These are phyloP conservation scores for Rhea pennata DNA, from an alignment of 2,113 vertebrate genomes.

Conservation along the genomic window DNA sequence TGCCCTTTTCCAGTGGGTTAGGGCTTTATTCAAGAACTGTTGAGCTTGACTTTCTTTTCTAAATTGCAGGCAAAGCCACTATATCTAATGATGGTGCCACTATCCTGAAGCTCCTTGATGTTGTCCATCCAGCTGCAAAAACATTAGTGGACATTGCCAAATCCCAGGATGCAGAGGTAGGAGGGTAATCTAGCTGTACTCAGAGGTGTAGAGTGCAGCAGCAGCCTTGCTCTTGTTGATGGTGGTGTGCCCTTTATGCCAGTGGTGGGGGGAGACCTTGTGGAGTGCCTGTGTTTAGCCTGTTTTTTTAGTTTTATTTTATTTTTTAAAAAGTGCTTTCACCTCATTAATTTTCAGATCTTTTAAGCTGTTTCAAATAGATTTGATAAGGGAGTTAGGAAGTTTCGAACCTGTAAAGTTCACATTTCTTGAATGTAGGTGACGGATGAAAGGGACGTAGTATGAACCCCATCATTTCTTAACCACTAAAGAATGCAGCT, in stretches of 20 bases:
- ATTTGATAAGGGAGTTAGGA: neutral
- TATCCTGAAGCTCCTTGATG: conserved; percentile 96
- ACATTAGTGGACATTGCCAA: conserved; percentile 97
- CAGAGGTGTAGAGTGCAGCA: fast-evolving
- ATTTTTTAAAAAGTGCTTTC: too few species aligned
- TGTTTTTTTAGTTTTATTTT: neutral
- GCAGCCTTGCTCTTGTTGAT: fast-evolving
- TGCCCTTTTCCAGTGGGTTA: too few species aligned
- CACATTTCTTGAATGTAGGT: fast-evolving
- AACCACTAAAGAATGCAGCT: neutral
- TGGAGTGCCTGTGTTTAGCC: neutral
- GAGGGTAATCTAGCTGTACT: neutral
- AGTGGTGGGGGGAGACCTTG: fast-evolving
- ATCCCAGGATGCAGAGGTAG: conserved; percentile 97
- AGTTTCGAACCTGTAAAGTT: neutral
- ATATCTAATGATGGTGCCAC: conserved; percentile 99
- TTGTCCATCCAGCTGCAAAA: conserved; percentile 95
- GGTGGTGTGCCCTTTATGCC: neutral
- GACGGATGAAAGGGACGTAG: fast-evolving
- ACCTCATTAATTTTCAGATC: neutral
- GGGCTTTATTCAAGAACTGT: fast-evolving
- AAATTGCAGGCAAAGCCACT: conserved; percentile 89
- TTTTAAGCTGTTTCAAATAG: neutral
- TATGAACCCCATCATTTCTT: neutral
- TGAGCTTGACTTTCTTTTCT: neutral